These are phyloP conservation scores for Puma concolor DNA, from an alignment of 2,113 vertebrate genomes.

Conservation along the genomic window DNA sequence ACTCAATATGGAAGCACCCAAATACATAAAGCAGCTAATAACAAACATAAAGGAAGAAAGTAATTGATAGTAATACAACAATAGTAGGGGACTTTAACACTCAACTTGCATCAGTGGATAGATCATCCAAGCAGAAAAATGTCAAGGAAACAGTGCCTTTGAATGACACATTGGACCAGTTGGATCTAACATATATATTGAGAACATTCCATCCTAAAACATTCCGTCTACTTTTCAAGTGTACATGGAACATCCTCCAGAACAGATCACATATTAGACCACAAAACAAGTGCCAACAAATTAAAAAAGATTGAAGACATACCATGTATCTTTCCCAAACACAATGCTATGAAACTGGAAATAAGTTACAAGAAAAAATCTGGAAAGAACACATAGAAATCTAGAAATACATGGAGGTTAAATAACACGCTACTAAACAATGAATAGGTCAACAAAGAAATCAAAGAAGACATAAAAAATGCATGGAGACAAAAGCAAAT, in stretches of 20 bases:
- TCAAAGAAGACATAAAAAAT: background rate
- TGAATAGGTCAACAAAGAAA: background rate
- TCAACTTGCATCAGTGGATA: background rate
- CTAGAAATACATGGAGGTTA: background rate
- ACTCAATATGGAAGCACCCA: background rate
- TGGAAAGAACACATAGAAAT: background rate
- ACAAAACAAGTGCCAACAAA: background rate
- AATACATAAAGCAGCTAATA: background rate
- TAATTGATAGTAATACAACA: background rate
- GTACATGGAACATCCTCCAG: background rate
- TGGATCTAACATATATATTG: background rate
- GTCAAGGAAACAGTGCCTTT: background rate
- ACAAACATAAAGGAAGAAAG: background rate
- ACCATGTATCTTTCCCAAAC: background rate
- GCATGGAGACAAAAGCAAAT: background rate
- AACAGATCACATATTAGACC: background rate
- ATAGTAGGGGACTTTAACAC: background rate
- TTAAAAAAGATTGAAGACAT: background rate
- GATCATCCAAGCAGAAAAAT: background rate
- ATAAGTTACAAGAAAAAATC: background rate
- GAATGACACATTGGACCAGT: background rate
- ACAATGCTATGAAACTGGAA: background rate
- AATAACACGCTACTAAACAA: background rate
- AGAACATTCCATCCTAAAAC: background rate
- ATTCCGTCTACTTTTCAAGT: background rate